A percentile compares a stretch with the other conserved stretches of the same genome.
phyloP scores from a whole-genome alignment of 2,797 vertebrate genomes.

The Microctenopoma lineatum region DNA sequence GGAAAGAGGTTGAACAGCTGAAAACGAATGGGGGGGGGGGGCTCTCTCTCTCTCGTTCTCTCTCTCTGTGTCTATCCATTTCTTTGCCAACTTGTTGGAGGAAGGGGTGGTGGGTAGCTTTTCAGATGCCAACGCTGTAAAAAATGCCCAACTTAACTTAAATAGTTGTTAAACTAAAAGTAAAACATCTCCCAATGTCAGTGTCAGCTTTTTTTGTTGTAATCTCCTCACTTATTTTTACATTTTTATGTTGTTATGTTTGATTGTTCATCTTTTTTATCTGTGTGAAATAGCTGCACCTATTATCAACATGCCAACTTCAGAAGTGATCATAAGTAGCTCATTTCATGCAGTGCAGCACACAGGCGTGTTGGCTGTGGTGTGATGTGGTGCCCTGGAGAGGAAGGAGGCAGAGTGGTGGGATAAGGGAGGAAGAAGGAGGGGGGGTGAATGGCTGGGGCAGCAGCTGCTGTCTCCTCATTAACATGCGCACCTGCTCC shows the following conservation, averaged over 20 bases:
- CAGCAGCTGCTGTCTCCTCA: constrained; percentile 90
- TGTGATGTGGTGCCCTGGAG: constrained; percentile 50
- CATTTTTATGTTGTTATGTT: neutral
- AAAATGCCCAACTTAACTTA: constrained; percentile 14
- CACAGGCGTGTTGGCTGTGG: constrained; percentile 26
- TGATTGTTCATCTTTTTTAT: neutral
- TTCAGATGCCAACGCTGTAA: constrained; percentile 41
- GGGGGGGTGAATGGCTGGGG: constrained; percentile 52
- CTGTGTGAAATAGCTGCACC: no score
- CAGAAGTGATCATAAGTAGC: neutral
- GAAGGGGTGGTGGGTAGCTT: neutral
- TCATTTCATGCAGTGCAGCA: neutral
- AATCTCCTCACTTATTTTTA: neutral
- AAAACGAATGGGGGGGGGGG: constrained; percentile 75
- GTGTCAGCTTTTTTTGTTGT: no score
- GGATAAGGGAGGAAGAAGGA: constrained; percentile 32
- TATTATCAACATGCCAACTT: neutral
- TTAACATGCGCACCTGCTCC: constrained; percentile 96
- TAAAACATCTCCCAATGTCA: neutral
- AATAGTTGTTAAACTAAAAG: neutral
- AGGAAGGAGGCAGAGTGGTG: constrained; percentile 64
- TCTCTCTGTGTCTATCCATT: constrained; percentile 39
- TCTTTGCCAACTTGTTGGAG: constrained; percentile 32
- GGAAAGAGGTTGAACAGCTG: constrained; percentile 77
- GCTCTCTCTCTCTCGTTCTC: constrained; percentile 32